phyloP scores from a whole-genome alignment of 2,113 vertebrate species.

The Gadus macrocephalus region DNA sequence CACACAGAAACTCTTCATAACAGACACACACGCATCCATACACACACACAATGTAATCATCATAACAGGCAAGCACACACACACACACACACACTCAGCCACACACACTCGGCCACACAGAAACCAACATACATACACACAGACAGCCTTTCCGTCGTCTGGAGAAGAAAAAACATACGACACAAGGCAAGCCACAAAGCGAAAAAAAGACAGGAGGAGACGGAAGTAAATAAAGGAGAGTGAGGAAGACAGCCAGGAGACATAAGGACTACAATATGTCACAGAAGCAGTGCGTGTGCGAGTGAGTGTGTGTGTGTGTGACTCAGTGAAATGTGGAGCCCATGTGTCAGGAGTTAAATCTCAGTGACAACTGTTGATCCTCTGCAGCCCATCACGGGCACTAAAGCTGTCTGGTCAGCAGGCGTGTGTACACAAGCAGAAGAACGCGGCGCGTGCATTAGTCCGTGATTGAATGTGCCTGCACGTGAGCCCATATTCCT shows the following conservation, averaged over 20 bases:
- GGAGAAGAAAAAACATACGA: not conserved
- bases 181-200: not conserved
- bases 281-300: not conserved
- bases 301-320: no score
- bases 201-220: not conserved
- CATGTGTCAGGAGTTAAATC: slow-evolving; percentile 58
- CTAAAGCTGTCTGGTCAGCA: slow-evolving; percentile 37
- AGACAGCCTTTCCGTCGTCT: no score
- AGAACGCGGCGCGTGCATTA: slow-evolving; percentile 2
- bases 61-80: no score
- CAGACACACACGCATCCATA: no score
- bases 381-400: slow-evolving; percentile 36
- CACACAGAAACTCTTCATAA: no score
- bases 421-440: slow-evolving; percentile 27
- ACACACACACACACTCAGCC: no score
- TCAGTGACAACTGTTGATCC: slow-evolving; percentile 58
- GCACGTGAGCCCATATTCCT: not conserved
- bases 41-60: no score
- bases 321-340: slow-evolving; percentile 61
- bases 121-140: no score
- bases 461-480: not conserved
- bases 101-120: no score
- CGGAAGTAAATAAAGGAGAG: not conserved
- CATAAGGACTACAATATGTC: slow-evolving; percentile 43
- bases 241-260: not conserved